Base-by-base conservation (phyloP, 2,888 invertebrate species). In the Biston stratarius region DNA sequence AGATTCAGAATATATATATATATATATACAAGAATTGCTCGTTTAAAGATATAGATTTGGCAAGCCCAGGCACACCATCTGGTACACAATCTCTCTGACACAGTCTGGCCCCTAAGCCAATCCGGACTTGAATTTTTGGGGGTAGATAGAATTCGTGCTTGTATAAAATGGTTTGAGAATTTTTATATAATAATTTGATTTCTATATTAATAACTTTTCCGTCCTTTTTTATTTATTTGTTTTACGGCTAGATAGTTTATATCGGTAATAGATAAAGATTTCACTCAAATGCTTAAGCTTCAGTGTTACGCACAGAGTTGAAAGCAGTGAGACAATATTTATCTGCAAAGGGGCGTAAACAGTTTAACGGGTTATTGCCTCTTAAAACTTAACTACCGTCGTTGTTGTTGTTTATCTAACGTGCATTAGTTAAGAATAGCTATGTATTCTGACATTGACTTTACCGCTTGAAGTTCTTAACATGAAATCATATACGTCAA, bases 401-500 rank as follows among this genome's bases (percentile, higher is more conserved):
- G 67, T 59, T 69, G 62, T 65, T 65, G 67, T 61, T 69, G 62
- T 67, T 60, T 40, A 63, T 66, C 69, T 61, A 57, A 48, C 38
- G 7, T 42, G 24, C 15, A 55, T 15, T 53, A 24, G n/a, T 55
- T 15, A 7, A 9, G 52, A 38, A 14, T 7, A 15, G 6, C 36
- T 11, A 33, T 33, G 33, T 33, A 33, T 15, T 48, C 10, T 24
- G 5, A 47, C 15, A 47, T 24, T 47, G 38, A 38, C 38, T 38
- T 6, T 47, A 14, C 47, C 10, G 10, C 47, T 1, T 44, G n/a
- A 44, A 11, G 12, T 44, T 12, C 12, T 44, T 6, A n/a, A 44
- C 44, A 44, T 44, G 12, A 6, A 12, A 12, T 12, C 44, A 12
- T 5, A 6, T n/a, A 24, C 24, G n/a, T 12, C 8, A 47, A 15